A percentile compares a stretch with the other conserved stretches of the same genome.
These are phyloP conservation scores for Pentamera pediparva DNA, from an alignment of 53 echinoderm and acorn worm species.

Conservation along the genomic window DNA sequence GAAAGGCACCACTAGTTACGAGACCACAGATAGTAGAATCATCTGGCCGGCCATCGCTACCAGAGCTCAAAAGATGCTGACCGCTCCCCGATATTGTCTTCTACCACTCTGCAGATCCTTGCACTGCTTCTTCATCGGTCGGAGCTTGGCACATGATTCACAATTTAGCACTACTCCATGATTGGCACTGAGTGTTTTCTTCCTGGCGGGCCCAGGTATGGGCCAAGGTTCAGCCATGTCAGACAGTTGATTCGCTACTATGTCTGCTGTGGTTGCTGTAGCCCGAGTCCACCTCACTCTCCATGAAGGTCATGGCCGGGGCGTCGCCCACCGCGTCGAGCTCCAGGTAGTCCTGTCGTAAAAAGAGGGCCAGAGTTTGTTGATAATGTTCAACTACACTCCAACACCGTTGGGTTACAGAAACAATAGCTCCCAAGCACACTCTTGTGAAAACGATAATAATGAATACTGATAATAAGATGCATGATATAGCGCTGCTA, in stretches of 20 bases:
- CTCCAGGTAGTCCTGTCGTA: constrained; percentile 82
- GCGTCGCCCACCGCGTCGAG: constrained; percentile 90
- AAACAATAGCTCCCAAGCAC: neutral
- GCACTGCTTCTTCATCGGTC: neutral
- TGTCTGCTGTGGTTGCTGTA: constrained; percentile 92
- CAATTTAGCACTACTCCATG: too few relatives aligned
- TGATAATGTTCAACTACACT: neutral
- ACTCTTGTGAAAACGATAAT: neutral
- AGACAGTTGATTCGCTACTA: constrained; percentile 97
- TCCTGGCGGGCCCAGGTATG: too few relatives aligned
- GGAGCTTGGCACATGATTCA: neutral
- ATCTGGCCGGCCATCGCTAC: too few relatives aligned
- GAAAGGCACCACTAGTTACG: too few relatives aligned
- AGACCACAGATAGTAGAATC: too few relatives aligned
- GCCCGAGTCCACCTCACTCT: constrained; percentile 96
- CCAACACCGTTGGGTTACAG: neutral
- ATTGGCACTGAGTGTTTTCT: too few relatives aligned
- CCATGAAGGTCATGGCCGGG: constrained; percentile 79
- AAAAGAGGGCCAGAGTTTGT: neutral
- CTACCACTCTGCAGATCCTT: neutral
- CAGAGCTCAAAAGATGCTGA: too few relatives aligned
- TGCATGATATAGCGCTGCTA: neutral
- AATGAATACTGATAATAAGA: neutral
- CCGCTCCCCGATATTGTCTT: too few relatives aligned
- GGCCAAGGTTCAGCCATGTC: constrained; percentile 5